Conservation (phyloP, 2,797 vertebrate species). For the Champsocephalus esox region DNA sequence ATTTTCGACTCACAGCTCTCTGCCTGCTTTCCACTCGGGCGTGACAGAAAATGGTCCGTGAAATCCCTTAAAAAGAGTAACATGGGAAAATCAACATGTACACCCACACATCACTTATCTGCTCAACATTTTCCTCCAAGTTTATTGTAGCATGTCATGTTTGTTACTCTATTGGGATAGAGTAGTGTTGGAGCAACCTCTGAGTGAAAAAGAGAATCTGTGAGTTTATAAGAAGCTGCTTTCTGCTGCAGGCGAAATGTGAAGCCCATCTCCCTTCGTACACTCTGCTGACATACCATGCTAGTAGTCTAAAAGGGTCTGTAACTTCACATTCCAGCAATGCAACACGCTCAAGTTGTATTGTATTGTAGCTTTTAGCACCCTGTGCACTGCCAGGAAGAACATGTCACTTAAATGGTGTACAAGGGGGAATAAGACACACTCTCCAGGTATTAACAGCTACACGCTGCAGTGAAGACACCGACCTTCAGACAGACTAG, state of each 20-base stretch:
- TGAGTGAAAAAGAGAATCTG: slow-evolving; percentile 9
- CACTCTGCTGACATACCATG: slow-evolving; percentile 13
- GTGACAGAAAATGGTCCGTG: slow-evolving; percentile 6
- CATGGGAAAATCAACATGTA: slow-evolving; percentile 3
- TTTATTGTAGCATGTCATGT: slow-evolving; percentile 17
- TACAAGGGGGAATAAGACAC: slow-evolving; percentile 18
- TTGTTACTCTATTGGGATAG: slow-evolving; percentile 3
- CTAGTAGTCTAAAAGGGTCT: slow-evolving; percentile 7
- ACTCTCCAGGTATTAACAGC: slow-evolving; percentile 48
- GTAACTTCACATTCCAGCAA: slow-evolving; percentile 15
- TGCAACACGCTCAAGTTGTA: slow-evolving; percentile 25
- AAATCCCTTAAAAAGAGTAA: slow-evolving; percentile 12
- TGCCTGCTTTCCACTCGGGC: neutral
- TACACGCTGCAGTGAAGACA: slow-evolving; percentile 41
- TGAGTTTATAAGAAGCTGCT: slow-evolving; percentile 7
- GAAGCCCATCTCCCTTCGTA: neutral
- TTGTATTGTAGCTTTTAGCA: no score
- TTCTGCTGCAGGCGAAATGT: neutral
- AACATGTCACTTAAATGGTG: slow-evolving; percentile 9
- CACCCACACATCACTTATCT: neutral
- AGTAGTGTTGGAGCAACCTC: neutral
- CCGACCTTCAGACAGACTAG: slow-evolving; percentile 64
- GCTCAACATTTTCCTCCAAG: neutral
- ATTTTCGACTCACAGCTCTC: neutral
- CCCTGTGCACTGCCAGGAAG: no score